Percentiles rank a stretch among this genome's conserved stretches.
Evolutionary conservation across 2,797 vertebrate species (phyloP).

Genomic region (Poecilia picta): DNA sequence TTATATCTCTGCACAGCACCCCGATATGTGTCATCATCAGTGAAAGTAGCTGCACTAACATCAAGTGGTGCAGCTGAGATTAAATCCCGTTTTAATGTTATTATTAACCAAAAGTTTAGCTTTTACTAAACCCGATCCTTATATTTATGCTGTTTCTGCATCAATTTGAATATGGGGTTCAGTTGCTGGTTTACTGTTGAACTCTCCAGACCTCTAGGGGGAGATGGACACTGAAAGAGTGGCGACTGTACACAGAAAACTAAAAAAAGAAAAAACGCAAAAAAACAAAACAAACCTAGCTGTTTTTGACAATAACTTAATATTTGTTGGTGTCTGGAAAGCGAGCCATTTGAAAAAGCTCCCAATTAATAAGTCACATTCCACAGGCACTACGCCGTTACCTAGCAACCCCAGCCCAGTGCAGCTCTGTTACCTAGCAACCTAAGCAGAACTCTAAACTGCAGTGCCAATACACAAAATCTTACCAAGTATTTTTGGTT

Average conservation of each 20-base stretch:
- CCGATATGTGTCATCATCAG: conserved; percentile 48
- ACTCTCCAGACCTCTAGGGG: background rate
- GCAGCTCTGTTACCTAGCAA: no score
- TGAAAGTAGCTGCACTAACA: background rate
- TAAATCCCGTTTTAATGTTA: background rate
- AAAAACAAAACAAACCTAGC: no score
- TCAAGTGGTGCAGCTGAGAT: background rate
- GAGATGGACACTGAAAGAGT: background rate
- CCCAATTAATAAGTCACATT: no score
- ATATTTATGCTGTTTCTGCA: background rate
- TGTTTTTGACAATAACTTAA: no score
- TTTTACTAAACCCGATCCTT: background rate
- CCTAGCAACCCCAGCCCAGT: no score
- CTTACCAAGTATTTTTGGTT: no score
- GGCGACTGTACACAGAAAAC: background rate
- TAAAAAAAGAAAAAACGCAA: background rate
- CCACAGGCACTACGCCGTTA: no score
- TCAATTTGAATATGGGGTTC: background rate
- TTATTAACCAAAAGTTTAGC: background rate
- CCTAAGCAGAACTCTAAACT: no score
- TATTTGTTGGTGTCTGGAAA: no score
- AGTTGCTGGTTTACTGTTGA: background rate
- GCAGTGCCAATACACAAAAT: no score
- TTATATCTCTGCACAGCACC: conserved; percentile 41
- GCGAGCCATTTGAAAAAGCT: no score